A percentile compares a stretch with the other conserved stretches of the same genome.
These are phyloP conservation scores for Slavum lentiscoides DNA, from an alignment of 2,888 invertebrate genomes.

Conservation along the genomic window DNA sequence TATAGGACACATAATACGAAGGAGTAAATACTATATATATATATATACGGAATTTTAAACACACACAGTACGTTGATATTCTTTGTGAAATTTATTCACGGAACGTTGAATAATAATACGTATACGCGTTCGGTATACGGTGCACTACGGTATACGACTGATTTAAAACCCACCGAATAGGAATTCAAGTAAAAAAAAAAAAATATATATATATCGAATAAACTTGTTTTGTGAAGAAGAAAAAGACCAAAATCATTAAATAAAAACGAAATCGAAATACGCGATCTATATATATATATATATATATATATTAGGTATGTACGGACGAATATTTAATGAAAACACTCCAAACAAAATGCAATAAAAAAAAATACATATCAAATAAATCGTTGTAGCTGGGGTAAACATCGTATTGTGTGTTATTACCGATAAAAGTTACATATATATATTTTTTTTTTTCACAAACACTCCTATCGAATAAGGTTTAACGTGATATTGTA, in stretches of 20 bases:
- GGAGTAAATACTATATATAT: too few species aligned
- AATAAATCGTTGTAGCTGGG: too few species aligned
- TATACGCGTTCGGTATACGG: not conserved
- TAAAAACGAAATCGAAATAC: not conserved
- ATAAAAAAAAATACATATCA: not conserved
- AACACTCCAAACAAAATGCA: too few species aligned
- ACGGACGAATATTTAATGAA: too few species aligned
- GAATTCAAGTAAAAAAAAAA: not conserved
- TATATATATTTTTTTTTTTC: too few species aligned
- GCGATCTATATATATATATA: not conserved
- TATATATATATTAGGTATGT: not conserved
- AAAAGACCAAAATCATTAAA: not conserved
- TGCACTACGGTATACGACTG: too few species aligned
- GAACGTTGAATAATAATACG: constrained; percentile 11
- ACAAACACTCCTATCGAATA: too few species aligned
- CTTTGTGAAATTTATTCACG: constrained; percentile 15
- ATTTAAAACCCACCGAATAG: constrained; percentile 3
- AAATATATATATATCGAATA: too few species aligned
- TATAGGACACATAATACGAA: not conserved
- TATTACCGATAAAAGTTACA: too few species aligned
- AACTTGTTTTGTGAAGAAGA: constrained; percentile 4
- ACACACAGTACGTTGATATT: constrained; percentile 10
- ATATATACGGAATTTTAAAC: too few species aligned
- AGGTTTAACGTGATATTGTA: not conserved
- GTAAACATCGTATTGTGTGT: too few species aligned